These are phyloP conservation scores for Circus cinereus DNA, from an alignment of 2,797 vertebrate genomes.

Conservation along the genomic window DNA sequence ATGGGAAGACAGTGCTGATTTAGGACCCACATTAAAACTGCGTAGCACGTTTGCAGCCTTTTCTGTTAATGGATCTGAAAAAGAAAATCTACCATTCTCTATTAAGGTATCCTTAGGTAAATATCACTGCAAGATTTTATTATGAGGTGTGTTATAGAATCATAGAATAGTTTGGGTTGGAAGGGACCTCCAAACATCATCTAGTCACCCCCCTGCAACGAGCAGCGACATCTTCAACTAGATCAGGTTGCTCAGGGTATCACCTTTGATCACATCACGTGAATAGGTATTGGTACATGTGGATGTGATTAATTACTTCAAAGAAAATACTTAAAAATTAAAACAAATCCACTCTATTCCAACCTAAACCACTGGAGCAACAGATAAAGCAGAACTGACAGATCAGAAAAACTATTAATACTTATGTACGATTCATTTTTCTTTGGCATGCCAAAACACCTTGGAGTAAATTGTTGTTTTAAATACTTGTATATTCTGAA, in stretches of 20 bases:
- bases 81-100: neutral
- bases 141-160: neutral
- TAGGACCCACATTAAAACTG: neutral
- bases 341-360: neutral
- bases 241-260: neutral
- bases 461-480: constrained; percentile 38
- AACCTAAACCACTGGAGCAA: neutral
- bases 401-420: neutral
- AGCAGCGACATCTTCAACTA: neutral
- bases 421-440: neutral
- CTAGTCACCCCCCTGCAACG: neutral
- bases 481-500: constrained; percentile 62
- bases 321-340: neutral
- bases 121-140: neutral
- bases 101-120: neutral
- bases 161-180: neutral
- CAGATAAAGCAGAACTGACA: neutral
- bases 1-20: neutral
- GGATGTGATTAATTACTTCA: neutral
- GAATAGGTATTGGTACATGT: neutral
- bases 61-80: neutral
- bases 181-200: neutral
- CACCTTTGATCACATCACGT: neutral
- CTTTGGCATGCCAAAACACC: constrained; percentile 18
- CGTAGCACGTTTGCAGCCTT: neutral